Conservation (phyloP, 2,888 invertebrate species). For the Scaptomyza cyrtandrae region DNA sequence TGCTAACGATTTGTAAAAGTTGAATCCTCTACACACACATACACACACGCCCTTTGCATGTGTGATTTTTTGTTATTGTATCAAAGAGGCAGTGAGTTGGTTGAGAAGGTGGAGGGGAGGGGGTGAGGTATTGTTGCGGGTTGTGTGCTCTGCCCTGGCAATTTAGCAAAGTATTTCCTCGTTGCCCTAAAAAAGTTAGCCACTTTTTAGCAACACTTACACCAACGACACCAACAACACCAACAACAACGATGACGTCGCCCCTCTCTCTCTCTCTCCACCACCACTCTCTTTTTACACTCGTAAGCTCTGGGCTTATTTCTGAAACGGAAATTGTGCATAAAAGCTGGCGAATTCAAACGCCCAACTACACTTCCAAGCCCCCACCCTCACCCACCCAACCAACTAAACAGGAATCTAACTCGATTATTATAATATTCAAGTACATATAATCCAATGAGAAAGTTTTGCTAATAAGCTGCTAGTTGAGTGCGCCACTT, state of each 20-base stretch:
- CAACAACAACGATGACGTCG: conserved; percentile 9
- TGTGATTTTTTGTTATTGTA: conserved; percentile 46
- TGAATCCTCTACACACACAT: conserved; percentile 33
- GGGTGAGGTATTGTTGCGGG: not conserved
- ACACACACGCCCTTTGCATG: conserved; percentile 16
- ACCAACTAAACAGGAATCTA: conserved; percentile 57
- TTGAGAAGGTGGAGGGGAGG: too few species aligned
- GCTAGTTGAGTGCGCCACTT: conserved; percentile 69
- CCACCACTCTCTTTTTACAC: not conserved
- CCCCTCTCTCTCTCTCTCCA: not conserved
- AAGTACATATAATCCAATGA: conserved; percentile 76
- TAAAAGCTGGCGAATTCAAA: conserved; percentile 51
- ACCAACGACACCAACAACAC: conserved; percentile 16
- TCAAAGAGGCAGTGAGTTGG: not conserved
- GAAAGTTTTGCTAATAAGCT: conserved; percentile 77
- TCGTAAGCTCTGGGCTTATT: not conserved
- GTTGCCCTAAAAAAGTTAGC: conserved; percentile 71
- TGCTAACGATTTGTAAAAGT: conserved; percentile 80
- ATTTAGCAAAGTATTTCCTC: conserved; percentile 78
- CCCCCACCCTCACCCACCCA: not conserved
- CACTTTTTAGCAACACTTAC: conserved; percentile 66
- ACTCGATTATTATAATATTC: conserved; percentile 78
- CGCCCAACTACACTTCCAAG: too few species aligned
- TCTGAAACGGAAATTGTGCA: conserved; percentile 70
- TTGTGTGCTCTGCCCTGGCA: conserved; percentile 57